Conservation (phyloP, 2,888 invertebrate genomes). For the Nemoura dubitans region DNA sequence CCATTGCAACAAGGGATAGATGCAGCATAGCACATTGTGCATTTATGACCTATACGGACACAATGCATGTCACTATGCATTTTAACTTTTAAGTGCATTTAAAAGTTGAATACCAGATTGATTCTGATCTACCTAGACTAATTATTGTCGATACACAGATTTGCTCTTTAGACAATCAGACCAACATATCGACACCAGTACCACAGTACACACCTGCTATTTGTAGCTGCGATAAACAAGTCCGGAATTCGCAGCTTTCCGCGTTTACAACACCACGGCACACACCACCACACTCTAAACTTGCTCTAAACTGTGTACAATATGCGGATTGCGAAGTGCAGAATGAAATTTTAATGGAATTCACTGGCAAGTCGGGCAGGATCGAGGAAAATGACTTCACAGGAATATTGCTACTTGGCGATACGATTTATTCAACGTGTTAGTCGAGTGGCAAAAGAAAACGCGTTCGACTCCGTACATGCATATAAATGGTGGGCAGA, state of each 20-base stretch:
- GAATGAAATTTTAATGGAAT: not conserved
- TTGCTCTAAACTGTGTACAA: not conserved
- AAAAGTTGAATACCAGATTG: not conserved
- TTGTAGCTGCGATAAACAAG: not conserved
- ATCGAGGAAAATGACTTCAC: not conserved
- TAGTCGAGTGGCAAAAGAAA: not conserved
- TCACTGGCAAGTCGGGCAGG: not conserved
- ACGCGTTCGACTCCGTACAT: not conserved
- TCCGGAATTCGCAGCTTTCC: not conserved
- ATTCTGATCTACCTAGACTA: not conserved
- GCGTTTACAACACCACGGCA: not conserved
- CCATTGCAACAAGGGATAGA: not conserved
- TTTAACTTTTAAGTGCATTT: not conserved
- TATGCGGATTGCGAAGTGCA: not conserved
- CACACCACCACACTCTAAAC: not conserved
- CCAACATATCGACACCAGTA: not conserved
- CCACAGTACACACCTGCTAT: not conserved
- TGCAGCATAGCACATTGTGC: not conserved
- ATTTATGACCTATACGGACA: not conserved
- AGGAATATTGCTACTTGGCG: not conserved
- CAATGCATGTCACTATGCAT: not conserved
- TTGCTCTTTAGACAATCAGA: not conserved
- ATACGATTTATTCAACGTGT: not conserved
- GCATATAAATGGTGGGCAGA: too few species aligned
- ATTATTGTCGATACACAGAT: not conserved